Evolutionary conservation across 92 coral and sea anemone species (phyloP).

Genomic region (Siderastrea radians): DNA sequence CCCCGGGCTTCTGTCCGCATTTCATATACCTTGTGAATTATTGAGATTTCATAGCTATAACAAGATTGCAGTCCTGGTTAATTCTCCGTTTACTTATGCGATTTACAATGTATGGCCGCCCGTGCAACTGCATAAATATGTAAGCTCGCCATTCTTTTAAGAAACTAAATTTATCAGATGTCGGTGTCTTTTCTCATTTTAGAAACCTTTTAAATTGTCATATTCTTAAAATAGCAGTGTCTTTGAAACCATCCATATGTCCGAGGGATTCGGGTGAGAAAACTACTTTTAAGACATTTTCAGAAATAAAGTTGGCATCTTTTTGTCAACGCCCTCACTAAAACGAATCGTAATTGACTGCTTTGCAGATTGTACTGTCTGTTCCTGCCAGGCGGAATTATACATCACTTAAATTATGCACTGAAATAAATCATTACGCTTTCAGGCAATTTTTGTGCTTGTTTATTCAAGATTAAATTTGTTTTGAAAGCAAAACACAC

Average conservation of each 20-base stretch:
- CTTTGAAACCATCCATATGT: neutral
- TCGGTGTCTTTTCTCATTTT: no score
- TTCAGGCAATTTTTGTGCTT: neutral
- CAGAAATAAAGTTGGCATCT: neutral
- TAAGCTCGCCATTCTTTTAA: neutral
- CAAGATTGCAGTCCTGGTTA: neutral
- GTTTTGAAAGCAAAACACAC: neutral
- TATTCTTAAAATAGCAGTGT: neutral
- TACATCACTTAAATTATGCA: constrained; percentile 12
- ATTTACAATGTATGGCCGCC: neutral
- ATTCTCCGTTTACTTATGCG: neutral
- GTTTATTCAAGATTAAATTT: constrained; percentile 13
- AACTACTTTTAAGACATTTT: neutral
- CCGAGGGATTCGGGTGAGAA: no score
- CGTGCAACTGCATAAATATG: neutral
- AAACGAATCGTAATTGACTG: neutral
- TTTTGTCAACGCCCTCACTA: neutral
- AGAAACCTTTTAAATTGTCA: no score
- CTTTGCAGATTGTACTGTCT: neutral
- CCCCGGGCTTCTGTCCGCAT: neutral
- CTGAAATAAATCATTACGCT: neutral
- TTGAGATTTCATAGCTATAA: neutral
- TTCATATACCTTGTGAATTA: neutral
- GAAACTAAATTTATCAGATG: no score
- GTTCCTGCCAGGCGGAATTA: neutral